These are phyloP conservation scores for Moxostoma hubbsi DNA, from an alignment of 2,797 vertebrate species.

Conservation along the genomic window DNA sequence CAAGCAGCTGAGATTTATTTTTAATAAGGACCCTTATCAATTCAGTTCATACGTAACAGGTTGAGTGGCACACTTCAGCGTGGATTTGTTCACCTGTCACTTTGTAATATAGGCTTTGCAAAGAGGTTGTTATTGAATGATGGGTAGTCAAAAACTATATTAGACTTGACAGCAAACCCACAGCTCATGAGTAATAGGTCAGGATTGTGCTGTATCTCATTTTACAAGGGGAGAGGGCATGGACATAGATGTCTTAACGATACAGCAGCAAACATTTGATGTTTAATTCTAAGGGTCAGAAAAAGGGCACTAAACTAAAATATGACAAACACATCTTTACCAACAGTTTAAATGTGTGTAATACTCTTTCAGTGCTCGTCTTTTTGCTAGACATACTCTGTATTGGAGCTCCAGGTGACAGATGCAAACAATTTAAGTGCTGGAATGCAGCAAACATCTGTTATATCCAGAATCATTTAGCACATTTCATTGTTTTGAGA, in stretches of 20 bases:
- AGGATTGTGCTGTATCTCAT: background rate
- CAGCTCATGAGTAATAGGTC: no score
- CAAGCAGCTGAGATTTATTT: background rate
- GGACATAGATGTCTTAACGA: background rate
- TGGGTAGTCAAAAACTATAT: no score
- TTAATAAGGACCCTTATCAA: background rate
- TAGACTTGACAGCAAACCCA: no score
- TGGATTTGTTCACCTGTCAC: background rate
- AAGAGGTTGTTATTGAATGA: background rate
- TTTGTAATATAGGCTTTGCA: background rate
- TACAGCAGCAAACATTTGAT: background rate
- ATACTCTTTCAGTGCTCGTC: conserved; percentile 4
- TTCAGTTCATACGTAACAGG: background rate
- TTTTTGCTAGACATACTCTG: background rate
- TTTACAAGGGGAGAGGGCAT: background rate
- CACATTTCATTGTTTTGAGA: conserved; percentile 51
- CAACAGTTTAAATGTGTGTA: background rate
- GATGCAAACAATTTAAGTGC: conserved; percentile 31
- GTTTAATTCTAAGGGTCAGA: background rate
- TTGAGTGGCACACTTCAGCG: background rate
- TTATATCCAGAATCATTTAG: conserved; percentile 35
- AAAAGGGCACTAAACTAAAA: background rate
- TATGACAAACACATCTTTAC: no score
- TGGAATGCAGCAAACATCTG: conserved; percentile 53
- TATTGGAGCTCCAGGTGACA: conserved; percentile 5